A percentile compares a stretch with the other conserved stretches of the same genome.
Evolutionary conservation across 2,888 invertebrate species (phyloP).

Genomic region (Disparrhopalites patrizii): DNA sequence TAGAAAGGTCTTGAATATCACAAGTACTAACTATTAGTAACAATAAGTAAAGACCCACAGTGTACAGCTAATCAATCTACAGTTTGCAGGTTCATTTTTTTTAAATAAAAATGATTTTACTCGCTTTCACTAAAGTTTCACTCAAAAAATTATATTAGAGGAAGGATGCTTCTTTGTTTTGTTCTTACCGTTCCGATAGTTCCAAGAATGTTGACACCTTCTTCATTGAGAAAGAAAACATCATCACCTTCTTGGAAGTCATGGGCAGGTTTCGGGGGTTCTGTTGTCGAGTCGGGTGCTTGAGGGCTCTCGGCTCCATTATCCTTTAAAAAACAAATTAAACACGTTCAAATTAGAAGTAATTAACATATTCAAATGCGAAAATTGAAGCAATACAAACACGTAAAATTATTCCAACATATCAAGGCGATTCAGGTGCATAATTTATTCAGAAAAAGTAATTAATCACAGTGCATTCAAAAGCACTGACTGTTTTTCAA

Average conservation of each 20-base stretch:
- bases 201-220: slow-evolving; percentile 41
- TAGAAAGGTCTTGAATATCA: too few relatives aligned
- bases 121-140: background rate
- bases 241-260: slow-evolving; percentile 44
- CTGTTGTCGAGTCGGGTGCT: slow-evolving; percentile 44
- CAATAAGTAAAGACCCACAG: too few relatives aligned
- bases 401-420: background rate
- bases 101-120: too few relatives aligned
- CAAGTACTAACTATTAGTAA: too few relatives aligned
- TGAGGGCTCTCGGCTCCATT: slow-evolving; percentile 30
- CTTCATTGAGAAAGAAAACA: slow-evolving; percentile 41
- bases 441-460: too few relatives aligned
- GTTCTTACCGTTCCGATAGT: slow-evolving; percentile 40
- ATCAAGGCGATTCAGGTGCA: too few relatives aligned
- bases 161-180: background rate
- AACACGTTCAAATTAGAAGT: too few relatives aligned
- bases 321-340: background rate
- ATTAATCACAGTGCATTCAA: too few relatives aligned
- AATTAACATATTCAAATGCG: too few relatives aligned
- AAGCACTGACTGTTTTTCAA: too few relatives aligned
- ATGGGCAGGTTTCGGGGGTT: slow-evolving; percentile 29
- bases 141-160: background rate
- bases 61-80: too few relatives aligned
- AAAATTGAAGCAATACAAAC: background rate
- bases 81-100: too few relatives aligned